These are phyloP conservation scores for Pogona vitticeps DNA, from an alignment of 2,113 vertebrate species.

Conservation along the genomic window DNA sequence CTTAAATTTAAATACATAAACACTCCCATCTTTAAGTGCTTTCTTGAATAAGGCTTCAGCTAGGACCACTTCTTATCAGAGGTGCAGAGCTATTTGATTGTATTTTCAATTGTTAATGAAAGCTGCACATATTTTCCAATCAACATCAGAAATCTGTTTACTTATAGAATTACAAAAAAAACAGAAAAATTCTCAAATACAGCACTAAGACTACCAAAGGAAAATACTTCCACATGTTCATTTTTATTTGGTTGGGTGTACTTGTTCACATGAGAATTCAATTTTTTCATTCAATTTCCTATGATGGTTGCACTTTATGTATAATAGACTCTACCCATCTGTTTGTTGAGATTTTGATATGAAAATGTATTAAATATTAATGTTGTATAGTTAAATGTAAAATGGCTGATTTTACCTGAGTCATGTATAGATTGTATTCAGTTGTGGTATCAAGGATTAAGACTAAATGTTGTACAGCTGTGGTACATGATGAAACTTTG, in stretches of 20 bases:
- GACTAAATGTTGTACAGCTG: too few relatives aligned
- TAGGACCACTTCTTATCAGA: conserved; percentile 22
- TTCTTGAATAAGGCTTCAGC: conserved; percentile 12
- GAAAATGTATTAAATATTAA: too few relatives aligned
- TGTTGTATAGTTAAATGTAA: too few relatives aligned
- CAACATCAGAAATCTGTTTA: conserved; percentile 11
- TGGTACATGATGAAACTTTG: too few relatives aligned
- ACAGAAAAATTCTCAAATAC: neutral
- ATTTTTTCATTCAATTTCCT: neutral
- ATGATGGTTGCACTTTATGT: neutral
- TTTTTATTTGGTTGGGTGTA: conserved; percentile 17
- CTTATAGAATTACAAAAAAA: conserved; percentile 8
- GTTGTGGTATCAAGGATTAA: too few relatives aligned
- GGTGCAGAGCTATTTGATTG: conserved; percentile 8
- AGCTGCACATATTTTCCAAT: conserved; percentile 28
- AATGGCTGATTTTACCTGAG: too few relatives aligned
- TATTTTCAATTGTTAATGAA: conserved; percentile 43
- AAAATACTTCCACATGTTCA: conserved; percentile 35
- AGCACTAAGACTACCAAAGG: neutral
- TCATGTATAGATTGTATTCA: too few relatives aligned
- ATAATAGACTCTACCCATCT: neutral
- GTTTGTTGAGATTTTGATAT: too few relatives aligned
- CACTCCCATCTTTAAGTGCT: neutral
- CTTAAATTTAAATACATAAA: conserved; percentile 40
- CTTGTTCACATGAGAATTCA: conserved; percentile 9